These are phyloP conservation scores for Melinaea marsaeus DNA, from an alignment of 2,888 invertebrate genomes.

Conservation along the genomic window DNA sequence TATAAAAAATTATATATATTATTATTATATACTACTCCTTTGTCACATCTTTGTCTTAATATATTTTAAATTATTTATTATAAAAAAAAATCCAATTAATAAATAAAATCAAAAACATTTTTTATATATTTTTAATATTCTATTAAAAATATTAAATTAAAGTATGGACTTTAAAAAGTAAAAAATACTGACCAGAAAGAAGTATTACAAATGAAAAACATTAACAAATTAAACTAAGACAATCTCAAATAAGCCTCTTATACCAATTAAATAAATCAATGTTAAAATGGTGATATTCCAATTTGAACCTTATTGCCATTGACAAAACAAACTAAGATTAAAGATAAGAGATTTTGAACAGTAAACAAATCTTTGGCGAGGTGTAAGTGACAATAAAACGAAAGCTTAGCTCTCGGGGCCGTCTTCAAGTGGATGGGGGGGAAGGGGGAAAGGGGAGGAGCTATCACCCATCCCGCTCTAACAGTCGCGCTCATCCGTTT, in stretches of 20 bases:
- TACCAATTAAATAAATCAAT: slow-evolving; percentile 34
- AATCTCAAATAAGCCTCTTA: slow-evolving; percentile 62
- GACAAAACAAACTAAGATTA: slow-evolving; percentile 38
- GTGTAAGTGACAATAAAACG: slow-evolving; percentile 77
- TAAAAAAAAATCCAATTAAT: too few species aligned
- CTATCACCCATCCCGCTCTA: slow-evolving; percentile 50
- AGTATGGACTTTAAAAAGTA: slow-evolving; percentile 1
- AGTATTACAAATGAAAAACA: slow-evolving; percentile 14
- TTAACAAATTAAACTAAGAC: slow-evolving; percentile 36
- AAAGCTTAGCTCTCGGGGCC: slow-evolving; percentile 73
- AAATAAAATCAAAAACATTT: too few species aligned
- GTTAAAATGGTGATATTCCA: slow-evolving; percentile 21
- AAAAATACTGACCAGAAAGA: not conserved
- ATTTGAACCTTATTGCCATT: slow-evolving; percentile 38
- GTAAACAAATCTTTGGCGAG: slow-evolving; percentile 65
- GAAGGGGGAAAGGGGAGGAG: slow-evolving; percentile 47
- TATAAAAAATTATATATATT: too few species aligned
- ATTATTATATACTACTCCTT: too few species aligned
- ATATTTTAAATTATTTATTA: too few species aligned
- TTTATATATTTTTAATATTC: too few species aligned
- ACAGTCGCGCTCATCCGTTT: slow-evolving; percentile 63
- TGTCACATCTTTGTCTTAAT: too few species aligned
- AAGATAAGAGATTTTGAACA: slow-evolving; percentile 40
- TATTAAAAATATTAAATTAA: not conserved
- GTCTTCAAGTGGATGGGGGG: slow-evolving; percentile 64